Conservation (phyloP, 1,140 invertebrate species). For the Apis florea region DNA sequence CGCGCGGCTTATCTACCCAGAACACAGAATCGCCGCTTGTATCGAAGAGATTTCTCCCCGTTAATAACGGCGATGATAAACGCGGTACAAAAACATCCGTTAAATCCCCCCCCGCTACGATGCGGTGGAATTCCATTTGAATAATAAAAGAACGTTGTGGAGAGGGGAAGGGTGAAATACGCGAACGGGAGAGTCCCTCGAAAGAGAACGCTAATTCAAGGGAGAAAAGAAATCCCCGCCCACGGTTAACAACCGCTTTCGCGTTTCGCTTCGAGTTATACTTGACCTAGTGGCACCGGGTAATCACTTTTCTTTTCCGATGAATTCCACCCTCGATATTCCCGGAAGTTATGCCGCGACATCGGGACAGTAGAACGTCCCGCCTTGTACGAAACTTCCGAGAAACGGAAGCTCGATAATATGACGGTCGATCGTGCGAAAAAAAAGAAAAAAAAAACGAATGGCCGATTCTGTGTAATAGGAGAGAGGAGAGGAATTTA, state of each 20-base stretch:
- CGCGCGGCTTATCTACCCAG: neutral
- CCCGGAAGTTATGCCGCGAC: neutral
- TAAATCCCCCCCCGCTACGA: neutral
- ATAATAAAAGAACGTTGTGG: constrained; percentile 18
- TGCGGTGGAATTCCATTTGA: constrained; percentile 25
- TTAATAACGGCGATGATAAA: constrained; percentile 11
- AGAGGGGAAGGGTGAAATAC: neutral
- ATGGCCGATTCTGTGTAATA: neutral
- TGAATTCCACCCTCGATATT: constrained; percentile 32
- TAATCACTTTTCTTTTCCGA: constrained; percentile 41
- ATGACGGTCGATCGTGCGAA: neutral
- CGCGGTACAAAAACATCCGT: constrained; percentile 4
- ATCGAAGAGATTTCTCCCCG: neutral
- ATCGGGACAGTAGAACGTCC: neutral
- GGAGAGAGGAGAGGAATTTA: neutral
- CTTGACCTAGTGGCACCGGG: constrained; percentile 40
- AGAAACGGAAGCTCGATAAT: constrained; percentile 3
- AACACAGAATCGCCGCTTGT: neutral
- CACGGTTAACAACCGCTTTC: constrained; percentile 32
- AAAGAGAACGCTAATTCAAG: constrained; percentile 25
- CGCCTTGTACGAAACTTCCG: neutral
- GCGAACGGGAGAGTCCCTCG: constrained; percentile 1
- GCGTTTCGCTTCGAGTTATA: constrained; percentile 32
- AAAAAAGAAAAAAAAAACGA: neutral
- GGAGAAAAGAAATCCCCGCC: neutral